Base-by-base conservation (phyloP, 2,113 vertebrate species). In the Chinchilla lanigera region DNA sequence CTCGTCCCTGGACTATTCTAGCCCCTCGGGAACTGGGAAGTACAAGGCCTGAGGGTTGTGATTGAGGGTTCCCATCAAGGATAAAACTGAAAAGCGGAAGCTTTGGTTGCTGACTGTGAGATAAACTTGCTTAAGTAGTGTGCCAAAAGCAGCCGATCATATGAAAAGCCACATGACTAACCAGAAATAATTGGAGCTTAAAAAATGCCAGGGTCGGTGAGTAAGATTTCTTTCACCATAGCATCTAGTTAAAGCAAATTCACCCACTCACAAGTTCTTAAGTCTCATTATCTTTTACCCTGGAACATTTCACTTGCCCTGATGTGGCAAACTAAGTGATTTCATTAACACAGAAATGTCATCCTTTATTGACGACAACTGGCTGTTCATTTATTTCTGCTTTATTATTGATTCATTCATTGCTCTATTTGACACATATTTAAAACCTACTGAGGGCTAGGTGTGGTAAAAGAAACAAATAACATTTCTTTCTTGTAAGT, bases 11-110 rank as follows among this genome's bases (percentile, higher is more conserved):
- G 47, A 19, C 63, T 13, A 41, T 85, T 94, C 35, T 17, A 80
- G 77, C 38, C 58, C 41, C n/a, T 50, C 8, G n/a, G n/a, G 11
- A 95, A 90, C 58, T 93, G 54, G 3, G 41, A 97, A 91, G 75
- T 73, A 75, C 30, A 82, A 82, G 73, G 26, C 56, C 44, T 0
- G 0, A 33, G 80, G 75, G n/a, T 94, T 95, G 50, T 84, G 56
- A 52, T 41, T 81, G 67, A 60, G 47, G 7, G 81, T 91, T 97
- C 95, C 83, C 80, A 88, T 30, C 81, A 77, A 94, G 95, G 93
- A 60, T 60, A 97, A 90, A 97, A 98, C 63, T 93, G 95, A 94
- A 97, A 97, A 92, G 91, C 97, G 97, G 94, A 97, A 98, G 90
- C 60, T 11, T 89, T 90, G 50, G 92, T 44, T 97, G 95, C 94